These are phyloP conservation scores for Micromussa lordhowensis DNA, from an alignment of 92 coral and sea anemone species.

Conservation along the genomic window DNA sequence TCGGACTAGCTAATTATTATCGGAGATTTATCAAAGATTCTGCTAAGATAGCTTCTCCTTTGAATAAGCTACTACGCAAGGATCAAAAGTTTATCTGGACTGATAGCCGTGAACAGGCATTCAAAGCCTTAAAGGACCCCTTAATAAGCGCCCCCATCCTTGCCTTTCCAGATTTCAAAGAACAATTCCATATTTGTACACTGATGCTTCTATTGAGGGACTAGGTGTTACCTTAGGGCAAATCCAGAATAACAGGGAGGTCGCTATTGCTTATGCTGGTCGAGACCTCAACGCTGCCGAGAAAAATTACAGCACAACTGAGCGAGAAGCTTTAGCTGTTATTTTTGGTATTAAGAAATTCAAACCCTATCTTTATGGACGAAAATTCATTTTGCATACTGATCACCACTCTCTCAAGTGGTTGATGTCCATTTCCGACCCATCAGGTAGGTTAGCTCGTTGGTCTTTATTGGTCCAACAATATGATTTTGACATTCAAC, in stretches of 20 bases:
- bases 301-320: slow-evolving; percentile 54
- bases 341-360: slow-evolving; percentile 52
- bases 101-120: slow-evolving; percentile 40
- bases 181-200: slow-evolving; percentile 44
- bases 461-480: slow-evolving; percentile 56
- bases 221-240: slow-evolving; percentile 58
- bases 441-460: slow-evolving; percentile 45
- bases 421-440: slow-evolving; percentile 35
- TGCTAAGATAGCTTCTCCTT: slow-evolving; percentile 51
- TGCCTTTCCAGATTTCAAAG: slow-evolving; percentile 64
- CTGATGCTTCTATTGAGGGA: slow-evolving; percentile 47
- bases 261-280: slow-evolving; percentile 57
- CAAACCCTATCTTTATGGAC: slow-evolving; percentile 44
- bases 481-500: slow-evolving; percentile 56
- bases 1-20: slow-evolving; percentile 66
- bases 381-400: slow-evolving; percentile 54
- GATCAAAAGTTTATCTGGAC: slow-evolving; percentile 62
- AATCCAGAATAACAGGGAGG: slow-evolving; percentile 46
- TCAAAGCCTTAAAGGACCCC: slow-evolving; percentile 39
- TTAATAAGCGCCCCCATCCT: slow-evolving; percentile 58
- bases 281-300: slow-evolving; percentile 50
- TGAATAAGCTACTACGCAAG: slow-evolving; percentile 37
- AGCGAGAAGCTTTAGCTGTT: slow-evolving; percentile 64
- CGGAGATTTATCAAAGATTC: slow-evolving; percentile 50
- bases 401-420: slow-evolving; percentile 60